Evolutionary conservation across 2,113 vertebrate species (phyloP).

Genomic region (Rhinoptilus africanus): DNA sequence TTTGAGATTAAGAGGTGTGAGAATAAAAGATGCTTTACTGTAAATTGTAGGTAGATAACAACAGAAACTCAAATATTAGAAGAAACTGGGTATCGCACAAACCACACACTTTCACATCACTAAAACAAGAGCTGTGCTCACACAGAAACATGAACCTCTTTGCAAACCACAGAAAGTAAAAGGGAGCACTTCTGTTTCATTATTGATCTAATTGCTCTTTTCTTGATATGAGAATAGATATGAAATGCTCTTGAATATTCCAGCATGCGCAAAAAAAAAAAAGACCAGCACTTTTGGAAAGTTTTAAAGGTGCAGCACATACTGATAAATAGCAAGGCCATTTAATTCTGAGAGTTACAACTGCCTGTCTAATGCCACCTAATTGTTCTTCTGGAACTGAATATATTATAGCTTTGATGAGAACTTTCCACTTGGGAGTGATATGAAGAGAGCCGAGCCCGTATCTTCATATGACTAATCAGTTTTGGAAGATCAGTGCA

Average conservation of each 20-base stretch:
- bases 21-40: constrained; percentile 72
- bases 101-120: constrained; percentile 80
- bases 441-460: neutral
- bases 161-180: constrained; percentile 77
- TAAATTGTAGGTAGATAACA: constrained; percentile 73
- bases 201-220: constrained; percentile 71
- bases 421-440: neutral
- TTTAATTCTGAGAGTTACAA: neutral
- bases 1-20: constrained; percentile 70
- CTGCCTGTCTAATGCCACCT: neutral
- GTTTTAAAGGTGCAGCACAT: neutral
- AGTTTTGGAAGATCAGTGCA: neutral
- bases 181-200: constrained; percentile 70
- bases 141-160: constrained; percentile 75
- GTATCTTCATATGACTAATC: neutral
- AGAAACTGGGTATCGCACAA: constrained; percentile 70
- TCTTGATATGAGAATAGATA: constrained; percentile 73
- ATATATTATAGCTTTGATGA: neutral
- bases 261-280: neutral
- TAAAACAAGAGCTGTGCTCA: constrained; percentile 74
- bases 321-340: neutral
- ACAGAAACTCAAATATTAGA: constrained; percentile 75
- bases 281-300: constrained; percentile 20
- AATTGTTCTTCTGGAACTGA: constrained; percentile 31
- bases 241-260: constrained; percentile 67